Conservation (phyloP, 2,113 vertebrate species). For the Tympanuchus pallidicinctus region DNA sequence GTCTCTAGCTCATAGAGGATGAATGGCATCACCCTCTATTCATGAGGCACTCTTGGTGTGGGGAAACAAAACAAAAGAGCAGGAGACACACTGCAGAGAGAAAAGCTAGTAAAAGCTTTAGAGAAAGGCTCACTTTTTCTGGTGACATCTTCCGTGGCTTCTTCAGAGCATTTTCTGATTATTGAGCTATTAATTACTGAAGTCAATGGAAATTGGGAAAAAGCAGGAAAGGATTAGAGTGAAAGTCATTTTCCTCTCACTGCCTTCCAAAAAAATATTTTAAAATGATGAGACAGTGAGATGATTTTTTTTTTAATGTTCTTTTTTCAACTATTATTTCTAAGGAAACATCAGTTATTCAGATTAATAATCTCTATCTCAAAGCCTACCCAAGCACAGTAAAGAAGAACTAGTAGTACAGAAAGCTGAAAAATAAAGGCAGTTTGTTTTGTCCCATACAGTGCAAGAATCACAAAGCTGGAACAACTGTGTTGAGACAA, state of each 20-base stretch:
- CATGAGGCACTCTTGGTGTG: background rate
- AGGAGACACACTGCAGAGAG: background rate
- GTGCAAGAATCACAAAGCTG: background rate
- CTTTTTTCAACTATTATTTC: background rate
- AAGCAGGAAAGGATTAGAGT: background rate
- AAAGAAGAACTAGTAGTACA: background rate
- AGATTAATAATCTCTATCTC: background rate
- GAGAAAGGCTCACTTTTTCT: background rate
- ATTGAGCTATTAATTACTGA: background rate
- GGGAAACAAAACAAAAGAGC: background rate
- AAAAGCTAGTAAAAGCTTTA: background rate
- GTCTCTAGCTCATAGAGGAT: accelerated
- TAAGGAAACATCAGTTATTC: background rate
- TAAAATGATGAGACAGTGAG: background rate
- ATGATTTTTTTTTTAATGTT: background rate
- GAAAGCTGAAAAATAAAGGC: background rate
- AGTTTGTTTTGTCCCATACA: background rate
- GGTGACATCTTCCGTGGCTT: background rate
- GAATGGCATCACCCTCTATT: background rate
- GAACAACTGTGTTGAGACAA: background rate
- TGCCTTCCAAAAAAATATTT: background rate
- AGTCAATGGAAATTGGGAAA: background rate
- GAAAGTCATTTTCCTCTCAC: background rate
- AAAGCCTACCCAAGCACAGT: background rate
- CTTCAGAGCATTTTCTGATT: background rate